phyloP scores from a whole-genome alignment of 2,888 invertebrate species.

The Eilema griseolum region DNA sequence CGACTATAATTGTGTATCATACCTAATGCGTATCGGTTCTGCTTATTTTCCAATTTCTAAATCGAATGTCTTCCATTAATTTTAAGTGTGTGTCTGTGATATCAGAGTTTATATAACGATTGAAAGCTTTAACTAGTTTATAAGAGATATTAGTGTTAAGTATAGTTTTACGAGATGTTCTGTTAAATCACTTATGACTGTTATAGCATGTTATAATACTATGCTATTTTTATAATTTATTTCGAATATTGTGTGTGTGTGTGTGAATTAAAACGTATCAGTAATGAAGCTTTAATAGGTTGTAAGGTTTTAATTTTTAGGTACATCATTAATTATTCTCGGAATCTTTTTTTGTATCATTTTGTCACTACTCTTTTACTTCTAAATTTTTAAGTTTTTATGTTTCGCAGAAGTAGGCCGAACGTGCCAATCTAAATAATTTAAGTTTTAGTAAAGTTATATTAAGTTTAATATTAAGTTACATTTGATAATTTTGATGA shows the following conservation, averaged over 20 bases:
- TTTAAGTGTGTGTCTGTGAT: slow-evolving; percentile 79
- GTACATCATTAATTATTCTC: slow-evolving; percentile 25
- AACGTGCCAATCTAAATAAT: slow-evolving; percentile 77
- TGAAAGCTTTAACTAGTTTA: slow-evolving; percentile 78
- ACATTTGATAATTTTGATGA: slow-evolving; percentile 58
- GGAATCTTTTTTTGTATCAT: slow-evolving; percentile 26
- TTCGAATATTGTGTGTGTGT: slow-evolving; percentile 19
- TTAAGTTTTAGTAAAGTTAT: slow-evolving; percentile 33
- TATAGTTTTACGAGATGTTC: slow-evolving; percentile 28
- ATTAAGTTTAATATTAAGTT: slow-evolving; percentile 42
- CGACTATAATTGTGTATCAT: slow-evolving; percentile 11
- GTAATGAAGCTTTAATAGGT: slow-evolving; percentile 73
- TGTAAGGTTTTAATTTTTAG: slow-evolving; percentile 48
- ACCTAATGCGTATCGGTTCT: slow-evolving; percentile 44
- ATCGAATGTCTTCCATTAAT: slow-evolving; percentile 82
- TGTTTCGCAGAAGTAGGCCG: slow-evolving; percentile 74
- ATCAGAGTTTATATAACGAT: slow-evolving; percentile 63
- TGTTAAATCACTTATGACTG: slow-evolving; percentile 22
- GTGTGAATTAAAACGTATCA: slow-evolving; percentile 53
- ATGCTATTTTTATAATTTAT: slow-evolving; percentile 32
- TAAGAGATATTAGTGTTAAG: slow-evolving; percentile 61
- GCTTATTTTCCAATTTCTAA: slow-evolving; percentile 55
- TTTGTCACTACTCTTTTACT: slow-evolving; percentile 34
- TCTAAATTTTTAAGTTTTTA: slow-evolving; percentile 47
- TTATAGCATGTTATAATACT: slow-evolving; percentile 40